Base-by-base conservation (phyloP, 1,140 invertebrate genomes). In the Leptoteleia sp. region DNA sequence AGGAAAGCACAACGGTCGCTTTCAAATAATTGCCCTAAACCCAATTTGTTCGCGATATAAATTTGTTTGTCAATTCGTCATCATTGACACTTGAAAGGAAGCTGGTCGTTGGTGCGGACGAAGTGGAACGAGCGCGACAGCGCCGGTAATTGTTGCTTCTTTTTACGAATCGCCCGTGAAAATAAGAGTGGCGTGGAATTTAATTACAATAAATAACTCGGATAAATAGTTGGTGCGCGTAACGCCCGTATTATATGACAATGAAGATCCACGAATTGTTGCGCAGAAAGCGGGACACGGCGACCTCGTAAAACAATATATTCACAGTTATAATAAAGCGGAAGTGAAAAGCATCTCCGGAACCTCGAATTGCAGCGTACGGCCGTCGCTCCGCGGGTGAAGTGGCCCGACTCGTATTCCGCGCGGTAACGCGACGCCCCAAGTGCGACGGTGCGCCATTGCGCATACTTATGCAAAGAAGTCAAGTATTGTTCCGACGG, bases 281-380 rank as follows among this genome's bases (percentile, higher is more conserved):
- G 57, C 48, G 71, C 19, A 19, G 59, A 67, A 67, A 59, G 37
- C 50, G 52, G 40, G 67, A 52, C 47, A 50, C 42, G 37, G 45
- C 29, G 35, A 61, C 48, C 71, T 76, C 82, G 76, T 81, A 82
- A 80, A 82, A 77, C 71, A 71, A 83, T 82, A 81, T 72, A 79
- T 65, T 79, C 70, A 64, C 62, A 57, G 64, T 77, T 79, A 81
- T 80, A 80, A 83, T 81, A 81, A 76, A 81, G 70, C 72, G 78
- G 72, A 83, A 81, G 70, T 72, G 59, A 50, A 79, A 77, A 73
- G 67, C 72, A 77, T 77, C 73, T 68, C 75, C 67, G 61, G 64
- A 48, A 57, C 71, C 65, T 72, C 71, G 54, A 55, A 72, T 64
- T 73, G 59, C 71, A 61, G 27, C 52, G 64, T 29, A 40, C 42